Evolutionary conservation across 2,113 vertebrate species (phyloP).

Genomic region (Isurus oxyrinchus): DNA sequence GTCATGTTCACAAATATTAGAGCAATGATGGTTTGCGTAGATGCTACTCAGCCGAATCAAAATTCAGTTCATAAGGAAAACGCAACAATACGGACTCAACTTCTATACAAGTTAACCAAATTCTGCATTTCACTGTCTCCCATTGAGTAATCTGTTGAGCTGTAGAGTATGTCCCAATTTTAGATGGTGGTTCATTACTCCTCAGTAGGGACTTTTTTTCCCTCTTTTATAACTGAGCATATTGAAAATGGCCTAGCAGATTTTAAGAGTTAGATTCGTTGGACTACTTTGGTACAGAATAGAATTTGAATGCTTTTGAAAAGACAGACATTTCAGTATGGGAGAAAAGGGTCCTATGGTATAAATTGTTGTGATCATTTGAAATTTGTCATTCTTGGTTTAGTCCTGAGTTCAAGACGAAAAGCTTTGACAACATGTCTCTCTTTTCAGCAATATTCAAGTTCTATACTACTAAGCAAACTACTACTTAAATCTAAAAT

Average conservation of each 20-base stretch:
- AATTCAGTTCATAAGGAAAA: neutral
- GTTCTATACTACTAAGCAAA: no score
- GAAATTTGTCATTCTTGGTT: no score
- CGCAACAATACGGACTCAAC: neutral
- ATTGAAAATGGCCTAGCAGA: neutral
- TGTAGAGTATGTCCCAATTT: neutral
- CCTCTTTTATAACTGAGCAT: neutral
- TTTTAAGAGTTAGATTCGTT: neutral
- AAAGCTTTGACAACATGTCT: no score
- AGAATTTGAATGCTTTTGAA: neutral
- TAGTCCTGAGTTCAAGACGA: no score
- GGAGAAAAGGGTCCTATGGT: no score
- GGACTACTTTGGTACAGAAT: neutral
- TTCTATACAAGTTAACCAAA: neutral
- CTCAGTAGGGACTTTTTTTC: neutral
- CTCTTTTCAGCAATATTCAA: neutral
- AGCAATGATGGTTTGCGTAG: neutral
- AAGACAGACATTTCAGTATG: no score
- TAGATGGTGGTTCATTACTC: neutral
- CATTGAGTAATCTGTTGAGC: neutral
- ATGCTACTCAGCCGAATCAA: neutral
- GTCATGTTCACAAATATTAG: conserved; percentile 33
- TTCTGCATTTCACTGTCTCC: neutral
- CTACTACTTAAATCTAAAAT: neutral
- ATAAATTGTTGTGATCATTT: no score